Percentiles rank a stretch among this genome's conserved stretches.
Conservation (phyloP, 2,797 vertebrate genomes). For the Okamejei kenojei region DNA sequence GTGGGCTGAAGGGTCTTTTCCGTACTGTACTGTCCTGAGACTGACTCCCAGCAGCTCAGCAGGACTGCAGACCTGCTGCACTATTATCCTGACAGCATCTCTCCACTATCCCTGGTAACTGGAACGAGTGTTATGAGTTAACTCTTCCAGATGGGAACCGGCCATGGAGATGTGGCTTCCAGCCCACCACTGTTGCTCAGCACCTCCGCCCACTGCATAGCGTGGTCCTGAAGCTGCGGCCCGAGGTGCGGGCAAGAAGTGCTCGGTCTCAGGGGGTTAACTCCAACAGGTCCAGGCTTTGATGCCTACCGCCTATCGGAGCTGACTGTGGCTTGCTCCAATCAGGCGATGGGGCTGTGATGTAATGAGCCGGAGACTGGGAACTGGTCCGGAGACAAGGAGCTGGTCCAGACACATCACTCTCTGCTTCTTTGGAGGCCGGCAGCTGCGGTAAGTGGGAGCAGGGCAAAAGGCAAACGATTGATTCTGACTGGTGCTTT, state of each 20-base stretch:
- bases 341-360: not conserved
- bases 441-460: not conserved
- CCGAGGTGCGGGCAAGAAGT: not conserved
- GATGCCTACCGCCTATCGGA: not conserved
- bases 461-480: not conserved
- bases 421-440: not conserved
- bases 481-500: not conserved
- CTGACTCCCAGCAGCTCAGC: too few species aligned
- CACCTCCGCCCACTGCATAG: not conserved
- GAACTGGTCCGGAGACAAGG: not conserved
- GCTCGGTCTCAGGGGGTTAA: not conserved
- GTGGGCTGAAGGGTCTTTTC: too few species aligned
- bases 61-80: too few species aligned
- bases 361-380: not conserved
- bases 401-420: not conserved
- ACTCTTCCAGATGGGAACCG: not conserved
- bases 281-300: not conserved
- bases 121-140: too few species aligned
- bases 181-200: not conserved
- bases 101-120: too few species aligned
- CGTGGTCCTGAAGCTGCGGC: too few species aligned
- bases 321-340: not conserved
- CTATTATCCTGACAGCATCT: too few species aligned
- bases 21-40: too few species aligned
- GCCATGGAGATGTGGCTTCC: not conserved